Base-by-base conservation (phyloP, 2,888 invertebrate species). In the Hemicrepidius hirtus region DNA sequence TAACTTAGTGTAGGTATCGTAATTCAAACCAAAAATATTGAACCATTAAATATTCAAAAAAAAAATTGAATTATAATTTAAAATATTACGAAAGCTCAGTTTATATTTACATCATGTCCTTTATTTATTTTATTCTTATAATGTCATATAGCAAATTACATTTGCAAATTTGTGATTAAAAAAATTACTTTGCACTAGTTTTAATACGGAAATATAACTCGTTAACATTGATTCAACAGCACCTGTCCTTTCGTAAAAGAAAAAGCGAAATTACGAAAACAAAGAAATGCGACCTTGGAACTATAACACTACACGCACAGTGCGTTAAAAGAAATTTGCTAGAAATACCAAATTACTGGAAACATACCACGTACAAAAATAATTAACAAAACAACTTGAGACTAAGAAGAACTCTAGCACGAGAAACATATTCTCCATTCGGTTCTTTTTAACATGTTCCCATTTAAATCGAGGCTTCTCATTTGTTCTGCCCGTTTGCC, bases 131-230 rank as follows among this genome's bases (percentile, higher is more conserved):
- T 21, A 13, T 13, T 53, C 32, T 24, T 16, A 53, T n/a, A 53
- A 16, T 50, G 24, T 28, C 16, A 20, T 40, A 40, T 49, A 49
- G 21, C 12, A 37, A 37, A 37, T 55, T 57, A 57, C 12, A 57
- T 57, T 57, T 57, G 37, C 57, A 16, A 57, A 57, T 57, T 40
- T 57, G 4, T 57, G 9, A 16, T 32, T 55, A 16, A 57, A 53
- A 53, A 57, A 57, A 55, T n/a, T 37, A 37, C 57, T 37, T 32
- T 28, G 28, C 53, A 57, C 13, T 37, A 16, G 32, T 18, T 37
- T 28, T 57, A 18, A 35, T 18, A 40, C 57, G 57, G 37, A 57
- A 57, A 57, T 37, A 37, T 20, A 57, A 57, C 57, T n/a, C 12
- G 57, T 37, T 57, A 37, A 40, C 57, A 57, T 57, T 57, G 57